These are phyloP conservation scores for Trematomus bernacchii DNA, from an alignment of 2,797 vertebrate genomes.

Conservation along the genomic window DNA sequence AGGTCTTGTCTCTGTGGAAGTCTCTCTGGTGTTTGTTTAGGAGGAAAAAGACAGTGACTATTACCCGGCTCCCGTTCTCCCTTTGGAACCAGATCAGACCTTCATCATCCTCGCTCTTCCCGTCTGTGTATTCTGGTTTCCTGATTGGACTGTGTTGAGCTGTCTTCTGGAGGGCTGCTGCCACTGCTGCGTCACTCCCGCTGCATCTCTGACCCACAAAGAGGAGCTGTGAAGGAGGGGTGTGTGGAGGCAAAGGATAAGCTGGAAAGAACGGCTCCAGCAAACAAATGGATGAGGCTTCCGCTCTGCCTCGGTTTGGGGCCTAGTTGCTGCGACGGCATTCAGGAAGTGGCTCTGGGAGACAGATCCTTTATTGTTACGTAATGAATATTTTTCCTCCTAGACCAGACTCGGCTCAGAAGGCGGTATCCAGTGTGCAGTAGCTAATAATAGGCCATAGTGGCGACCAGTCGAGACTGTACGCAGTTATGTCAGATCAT, in stretches of 20 bases:
- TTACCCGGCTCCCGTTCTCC: conserved; percentile 55
- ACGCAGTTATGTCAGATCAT: conserved; percentile 47
- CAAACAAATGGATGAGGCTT: conserved; percentile 72
- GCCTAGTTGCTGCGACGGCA: conserved; percentile 72
- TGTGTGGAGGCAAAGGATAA: conserved; percentile 73
- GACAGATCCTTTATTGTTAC: conserved; percentile 83
- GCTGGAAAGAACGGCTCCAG: conserved; percentile 66
- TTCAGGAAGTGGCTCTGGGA: conserved; percentile 81
- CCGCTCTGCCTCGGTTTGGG: conserved; percentile 60
- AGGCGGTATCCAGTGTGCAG: conserved; percentile 72
- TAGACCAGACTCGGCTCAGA: conserved; percentile 75
- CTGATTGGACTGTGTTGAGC: conserved; percentile 67
- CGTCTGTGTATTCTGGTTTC: conserved; percentile 64
- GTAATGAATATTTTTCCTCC: conserved; percentile 80
- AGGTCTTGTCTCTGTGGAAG: conserved; percentile 64
- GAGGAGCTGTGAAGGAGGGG: conserved; percentile 76
- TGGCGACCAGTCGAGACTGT: conserved; percentile 58
- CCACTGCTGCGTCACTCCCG: conserved; percentile 81
- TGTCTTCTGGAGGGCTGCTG: conserved; percentile 74
- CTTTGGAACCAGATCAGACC: conserved; percentile 57
- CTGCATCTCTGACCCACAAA: conserved; percentile 82
- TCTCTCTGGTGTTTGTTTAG: conserved; percentile 66
- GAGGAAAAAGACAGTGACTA: conserved; percentile 57
- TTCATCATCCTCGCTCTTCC: conserved; percentile 59
- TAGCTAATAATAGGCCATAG: conserved; percentile 81